These are phyloP conservation scores for Bucco capensis DNA, from an alignment of 2,113 vertebrate genomes.

Conservation along the genomic window DNA sequence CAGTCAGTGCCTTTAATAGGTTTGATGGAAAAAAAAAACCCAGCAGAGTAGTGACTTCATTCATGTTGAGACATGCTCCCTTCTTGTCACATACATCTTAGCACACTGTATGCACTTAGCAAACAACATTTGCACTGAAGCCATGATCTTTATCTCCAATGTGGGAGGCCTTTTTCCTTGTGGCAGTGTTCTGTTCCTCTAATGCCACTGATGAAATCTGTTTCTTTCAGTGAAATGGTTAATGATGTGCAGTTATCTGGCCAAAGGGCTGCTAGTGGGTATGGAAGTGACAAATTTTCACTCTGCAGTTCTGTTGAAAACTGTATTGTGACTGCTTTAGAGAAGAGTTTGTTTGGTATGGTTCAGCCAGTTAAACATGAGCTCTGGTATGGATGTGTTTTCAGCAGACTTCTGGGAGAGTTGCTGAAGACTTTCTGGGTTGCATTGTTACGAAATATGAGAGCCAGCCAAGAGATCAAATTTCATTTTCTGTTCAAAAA, in stretches of 20 bases:
- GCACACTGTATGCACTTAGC: not conserved
- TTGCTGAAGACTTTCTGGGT: not conserved
- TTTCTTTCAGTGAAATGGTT: not conserved
- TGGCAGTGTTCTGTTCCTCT: not conserved
- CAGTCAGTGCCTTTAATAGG: not conserved
- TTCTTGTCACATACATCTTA: not conserved
- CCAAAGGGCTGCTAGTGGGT: not conserved
- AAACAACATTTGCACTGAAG: not conserved
- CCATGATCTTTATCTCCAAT: not conserved
- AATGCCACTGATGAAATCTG: not conserved
- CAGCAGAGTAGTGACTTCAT: not conserved
- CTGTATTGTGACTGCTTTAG: not conserved
- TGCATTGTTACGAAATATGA: not conserved
- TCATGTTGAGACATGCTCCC: not conserved
- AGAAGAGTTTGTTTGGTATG: not conserved
- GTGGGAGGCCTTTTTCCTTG: not conserved
- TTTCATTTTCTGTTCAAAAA: not conserved
- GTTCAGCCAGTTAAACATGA: not conserved
- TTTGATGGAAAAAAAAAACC: not conserved
- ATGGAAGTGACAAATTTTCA: not conserved
- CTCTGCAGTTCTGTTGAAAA: not conserved
- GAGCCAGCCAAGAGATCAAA: not conserved
- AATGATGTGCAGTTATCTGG: not conserved
- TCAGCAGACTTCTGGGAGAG: not conserved
- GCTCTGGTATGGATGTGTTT: not conserved